A percentile compares a stretch with the other conserved stretches of the same genome.
phyloP scores from a whole-genome alignment of 2,888 invertebrate genomes.

The Aproaerema taeniolella region DNA sequence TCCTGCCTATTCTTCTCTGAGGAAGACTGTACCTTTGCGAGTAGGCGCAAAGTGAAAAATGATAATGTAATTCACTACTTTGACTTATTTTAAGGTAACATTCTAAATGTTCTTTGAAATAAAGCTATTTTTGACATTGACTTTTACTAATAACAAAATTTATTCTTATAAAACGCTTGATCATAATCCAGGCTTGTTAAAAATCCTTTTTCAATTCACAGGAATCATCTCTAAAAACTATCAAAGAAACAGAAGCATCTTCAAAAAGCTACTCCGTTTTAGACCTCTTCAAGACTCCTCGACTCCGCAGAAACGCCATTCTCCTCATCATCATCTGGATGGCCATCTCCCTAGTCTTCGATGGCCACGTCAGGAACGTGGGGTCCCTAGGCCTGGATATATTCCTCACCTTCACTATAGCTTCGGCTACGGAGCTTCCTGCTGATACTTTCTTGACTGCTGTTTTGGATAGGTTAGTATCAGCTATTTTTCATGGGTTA shows the following conservation, averaged over 20 bases:
- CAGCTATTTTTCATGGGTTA: no score
- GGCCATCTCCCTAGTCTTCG: conserved; percentile 92
- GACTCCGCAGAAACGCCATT: conserved; percentile 85
- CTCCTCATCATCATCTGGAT: conserved; percentile 91
- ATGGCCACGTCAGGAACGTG: conserved; percentile 92
- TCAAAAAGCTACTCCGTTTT: conserved; percentile 86
- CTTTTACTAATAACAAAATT: no score
- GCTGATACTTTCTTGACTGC: conserved; percentile 89
- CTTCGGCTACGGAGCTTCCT: conserved; percentile 89
- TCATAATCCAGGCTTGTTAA: neutral
- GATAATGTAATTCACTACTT: no score
- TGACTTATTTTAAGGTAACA: no score
- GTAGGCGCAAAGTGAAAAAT: no score
- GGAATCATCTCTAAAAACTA: conserved; percentile 82
- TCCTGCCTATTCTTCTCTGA: no score
- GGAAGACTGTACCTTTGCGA: no score
- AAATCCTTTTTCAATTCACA: conserved; percentile 28
- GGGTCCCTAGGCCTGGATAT: conserved; percentile 88
- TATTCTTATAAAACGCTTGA: neutral
- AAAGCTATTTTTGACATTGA: no score
- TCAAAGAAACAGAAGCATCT: conserved; percentile 84
- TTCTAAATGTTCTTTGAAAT: no score
- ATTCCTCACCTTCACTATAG: conserved; percentile 91
- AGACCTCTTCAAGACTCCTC: conserved; percentile 88
- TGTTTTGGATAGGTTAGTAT: conserved; percentile 79